Evolutionary conservation across 1,140 invertebrate species (phyloP).

Genomic region (Neodiprion fabricii): DNA sequence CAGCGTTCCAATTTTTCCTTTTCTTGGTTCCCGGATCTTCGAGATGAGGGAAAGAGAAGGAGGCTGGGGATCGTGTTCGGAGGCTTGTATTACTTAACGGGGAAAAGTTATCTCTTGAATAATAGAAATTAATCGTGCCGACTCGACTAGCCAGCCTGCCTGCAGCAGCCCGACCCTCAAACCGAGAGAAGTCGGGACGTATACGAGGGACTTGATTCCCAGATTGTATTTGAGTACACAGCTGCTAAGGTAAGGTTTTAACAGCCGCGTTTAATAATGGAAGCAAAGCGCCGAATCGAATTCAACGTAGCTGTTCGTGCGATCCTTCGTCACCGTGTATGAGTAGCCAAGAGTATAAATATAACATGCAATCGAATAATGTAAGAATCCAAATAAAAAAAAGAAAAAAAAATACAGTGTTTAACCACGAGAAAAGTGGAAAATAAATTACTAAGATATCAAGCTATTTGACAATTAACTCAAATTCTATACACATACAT

Average conservation of each 20-base stretch:
- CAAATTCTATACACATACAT: no score
- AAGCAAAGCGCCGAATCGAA: constrained; percentile 38
- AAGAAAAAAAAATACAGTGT: no score
- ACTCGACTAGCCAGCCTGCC: background rate
- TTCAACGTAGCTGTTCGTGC: background rate
- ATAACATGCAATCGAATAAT: no score
- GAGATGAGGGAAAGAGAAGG: constrained; percentile 4
- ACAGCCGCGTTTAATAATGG: constrained; percentile 51
- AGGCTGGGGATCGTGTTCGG: constrained; percentile 17
- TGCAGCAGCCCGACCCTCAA: constrained; percentile 19
- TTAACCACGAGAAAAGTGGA: no score
- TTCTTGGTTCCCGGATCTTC: background rate
- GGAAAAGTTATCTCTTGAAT: background rate
- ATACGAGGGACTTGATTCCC: constrained; percentile 39
- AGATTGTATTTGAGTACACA: constrained; percentile 56
- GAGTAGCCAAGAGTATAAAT: no score
- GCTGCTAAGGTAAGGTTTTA: constrained; percentile 46
- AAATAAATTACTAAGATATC: no score
- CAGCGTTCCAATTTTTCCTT: constrained; percentile 17
- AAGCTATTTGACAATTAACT: no score
- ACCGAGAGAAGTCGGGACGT: constrained; percentile 33
- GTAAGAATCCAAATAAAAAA: no score
- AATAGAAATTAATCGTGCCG: background rate
- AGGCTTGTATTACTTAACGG: constrained; percentile 8
- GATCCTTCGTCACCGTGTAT: no score